Percentiles rank a stretch among this genome's conserved stretches.
Conservation (phyloP, 92 coral and sea anemone species). For the Porites lobata region DNA sequence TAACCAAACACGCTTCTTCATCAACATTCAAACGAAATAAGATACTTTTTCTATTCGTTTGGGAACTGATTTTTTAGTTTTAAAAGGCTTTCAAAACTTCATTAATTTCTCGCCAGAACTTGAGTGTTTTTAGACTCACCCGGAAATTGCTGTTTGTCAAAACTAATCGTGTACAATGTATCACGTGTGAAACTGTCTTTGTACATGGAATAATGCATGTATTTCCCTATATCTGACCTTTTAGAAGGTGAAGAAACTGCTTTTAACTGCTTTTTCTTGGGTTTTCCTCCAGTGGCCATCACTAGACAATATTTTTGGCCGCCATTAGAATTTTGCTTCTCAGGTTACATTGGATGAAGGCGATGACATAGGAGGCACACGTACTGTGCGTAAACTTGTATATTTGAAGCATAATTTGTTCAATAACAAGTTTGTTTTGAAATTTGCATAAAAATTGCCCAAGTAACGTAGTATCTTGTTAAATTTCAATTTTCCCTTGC, state of each 20-base stretch:
- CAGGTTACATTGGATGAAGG: too few species aligned
- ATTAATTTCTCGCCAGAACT: neutral
- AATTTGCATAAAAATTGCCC: too few species aligned
- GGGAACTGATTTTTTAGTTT: neutral
- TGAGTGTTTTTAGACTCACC: neutral
- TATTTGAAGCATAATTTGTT: too few species aligned
- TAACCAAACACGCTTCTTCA: too few species aligned
- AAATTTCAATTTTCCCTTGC: too few species aligned
- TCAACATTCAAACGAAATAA: too few species aligned
- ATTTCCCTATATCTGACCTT: slow-evolving; percentile 1
- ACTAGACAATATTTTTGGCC: neutral
- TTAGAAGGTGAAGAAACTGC: neutral
- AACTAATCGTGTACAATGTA: neutral
- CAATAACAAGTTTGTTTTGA: too few species aligned
- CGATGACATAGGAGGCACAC: too few species aligned
- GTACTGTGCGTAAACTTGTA: too few species aligned
- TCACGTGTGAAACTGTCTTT: neutral
- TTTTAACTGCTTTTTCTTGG: neutral
- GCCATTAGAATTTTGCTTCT: neutral
- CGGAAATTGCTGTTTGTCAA: neutral
- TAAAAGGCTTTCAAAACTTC: neutral
- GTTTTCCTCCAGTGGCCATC: neutral
- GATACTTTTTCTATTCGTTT: neutral
- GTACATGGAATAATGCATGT: neutral
- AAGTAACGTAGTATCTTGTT: too few species aligned